Evolutionary conservation across 2,888 invertebrate species (phyloP), one percentile per base, ranked within the genome.

Genomic region (Tipula unca): DNA sequence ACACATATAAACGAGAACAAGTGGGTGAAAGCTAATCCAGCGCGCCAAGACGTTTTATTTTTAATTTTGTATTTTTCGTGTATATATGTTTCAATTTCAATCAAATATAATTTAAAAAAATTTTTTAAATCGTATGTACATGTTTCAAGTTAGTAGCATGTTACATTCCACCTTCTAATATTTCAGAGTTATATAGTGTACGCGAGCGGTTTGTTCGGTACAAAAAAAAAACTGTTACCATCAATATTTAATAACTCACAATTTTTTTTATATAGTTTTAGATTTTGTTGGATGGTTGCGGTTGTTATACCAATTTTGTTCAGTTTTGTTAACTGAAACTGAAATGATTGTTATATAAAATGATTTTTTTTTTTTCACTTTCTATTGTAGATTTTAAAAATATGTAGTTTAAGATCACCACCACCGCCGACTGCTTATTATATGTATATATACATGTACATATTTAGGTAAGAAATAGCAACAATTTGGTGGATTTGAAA

Each of bases 11-110:
- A 69, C 69, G 69, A 69, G 69, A 69, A 69, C 69, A 69, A 69
- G 69, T 69, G 69, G 69, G 69, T 69, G 69, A 69, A 69, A 69
- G 69, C 69, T 69, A 69, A 69, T 69, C 69, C 69, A 69, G 69
- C 69, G 69, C 69, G 25, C 69, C 69, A 69, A 69, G 69, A 69
- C 69, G 69, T 69, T 69, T 69, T 69, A 69, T 25, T 20, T 69
- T n/a, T n/a, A n/a, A n/a, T n/a, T n/a, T n/a, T n/a, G n/a, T n/a
- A n/a, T n/a, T 69, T 69, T 69, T 69, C 69, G 69, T 69, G 69
- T 69, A 69, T n/a, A n/a, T n/a, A n/a, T 69, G 69, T 69, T 69
- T 69, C 69, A 69, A 69, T 69, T 69, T 69, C 69, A 69, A 69
- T 69, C 69, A 69, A 69, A 69, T 69, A 13, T n/a, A 13, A 25